Evolutionary conservation across 2,888 invertebrate species (phyloP), one percentile per base, ranked within the genome.

Genomic region (Polymixis flavicincta): DNA sequence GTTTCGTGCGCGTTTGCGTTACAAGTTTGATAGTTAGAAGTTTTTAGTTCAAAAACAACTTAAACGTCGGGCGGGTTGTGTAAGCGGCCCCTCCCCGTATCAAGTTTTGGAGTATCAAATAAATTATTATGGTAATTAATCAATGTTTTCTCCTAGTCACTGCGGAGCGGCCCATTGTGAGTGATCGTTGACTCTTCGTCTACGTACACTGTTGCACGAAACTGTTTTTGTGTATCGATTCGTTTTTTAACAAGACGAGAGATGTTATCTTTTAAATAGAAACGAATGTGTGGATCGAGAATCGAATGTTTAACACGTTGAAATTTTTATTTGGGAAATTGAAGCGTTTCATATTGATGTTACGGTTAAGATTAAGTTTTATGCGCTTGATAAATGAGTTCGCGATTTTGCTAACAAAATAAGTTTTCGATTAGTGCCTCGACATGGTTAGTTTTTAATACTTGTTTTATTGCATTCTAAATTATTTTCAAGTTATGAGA

Each of bases 41-140:
- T 92, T 94, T 94, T 93, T 93, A 90, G 92, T 93, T 92, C 90
- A 90, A 93, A 93, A 92, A 92, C 92, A 94, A 93, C 93, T 92
- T 92, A 92, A 93, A 93, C 93, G 88, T 90, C 89, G 86, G 83
- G 85, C 88, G 87, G 90, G 92, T 93, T 94, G 92, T 92, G 92
- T 92, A 94, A 94, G 92, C 91, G 92, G 93, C 94, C 93, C 94
- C 94, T 92, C 94, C 94, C 92, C 89, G 89, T 94, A 95, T 95
- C 95, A 94, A 95, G 95, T 95, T 96, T 95, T 94, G 93, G 95
- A 94, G 96, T 96, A 96, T 95, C 96, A 96, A 96, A 96, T 96
- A 96, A 96, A 96, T 96, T 95, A 96, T 96, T 96, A 96, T 96
- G 95, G 95, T 96, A 96, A 96, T 96, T 96, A 96, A 96, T 96